phyloP scores from a whole-genome alignment of 2,113 vertebrate genomes.

The Lagopus leucura region DNA sequence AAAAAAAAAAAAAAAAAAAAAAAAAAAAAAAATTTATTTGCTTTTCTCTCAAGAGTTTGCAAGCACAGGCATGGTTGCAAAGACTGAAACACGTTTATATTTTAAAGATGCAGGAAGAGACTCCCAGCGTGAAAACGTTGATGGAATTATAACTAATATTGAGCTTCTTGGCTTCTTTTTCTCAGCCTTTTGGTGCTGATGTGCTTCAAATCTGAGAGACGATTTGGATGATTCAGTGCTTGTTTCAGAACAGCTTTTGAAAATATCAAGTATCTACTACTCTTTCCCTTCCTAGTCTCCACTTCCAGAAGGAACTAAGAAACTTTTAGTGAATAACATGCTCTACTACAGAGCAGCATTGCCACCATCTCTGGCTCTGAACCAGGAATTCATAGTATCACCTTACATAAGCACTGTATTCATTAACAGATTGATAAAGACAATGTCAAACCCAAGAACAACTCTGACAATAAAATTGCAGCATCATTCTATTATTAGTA shows the following conservation, averaged over 20 bases:
- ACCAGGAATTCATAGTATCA: constrained; percentile 34
- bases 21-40: neutral
- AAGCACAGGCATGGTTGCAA: neutral
- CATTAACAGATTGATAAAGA: constrained; percentile 69
- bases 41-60: neutral
- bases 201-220: neutral
- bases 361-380: constrained; percentile 9
- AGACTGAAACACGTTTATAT: neutral
- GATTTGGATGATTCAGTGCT: neutral
- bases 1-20: neutral
- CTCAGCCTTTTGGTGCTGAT: neutral
- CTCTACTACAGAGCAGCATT: neutral
- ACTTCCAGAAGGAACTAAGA: constrained; percentile 1
- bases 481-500: constrained; percentile 67
- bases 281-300: neutral
- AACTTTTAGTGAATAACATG: neutral
- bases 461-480: constrained; percentile 64
- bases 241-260: neutral
- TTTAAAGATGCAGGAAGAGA: neutral
- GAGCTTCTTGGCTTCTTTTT: neutral
- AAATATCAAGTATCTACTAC: neutral
- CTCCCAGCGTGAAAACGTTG: neutral
- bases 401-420: constrained; percentile 63
- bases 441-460: constrained; percentile 64
- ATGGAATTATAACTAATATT: neutral